Evolutionary conservation across 2,113 vertebrate species (phyloP), one percentile per base, ranked within the genome.

Genomic region (Numida meleagris): DNA sequence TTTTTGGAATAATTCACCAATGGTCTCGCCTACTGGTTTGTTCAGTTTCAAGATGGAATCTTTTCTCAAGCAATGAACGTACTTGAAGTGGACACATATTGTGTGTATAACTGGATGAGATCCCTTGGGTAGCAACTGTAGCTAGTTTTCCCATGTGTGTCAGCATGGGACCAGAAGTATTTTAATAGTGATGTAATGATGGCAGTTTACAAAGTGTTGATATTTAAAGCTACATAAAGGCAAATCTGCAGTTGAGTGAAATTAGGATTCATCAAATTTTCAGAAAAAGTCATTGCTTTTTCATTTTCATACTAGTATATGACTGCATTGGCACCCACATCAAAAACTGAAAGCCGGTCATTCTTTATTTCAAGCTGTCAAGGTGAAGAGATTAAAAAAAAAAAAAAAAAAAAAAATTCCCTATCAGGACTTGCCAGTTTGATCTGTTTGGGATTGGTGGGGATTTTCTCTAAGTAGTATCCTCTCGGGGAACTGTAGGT

Each of bases 311-410:
- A 82, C 45, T 5, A 57, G 8, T 72, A 45, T 84, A 42, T 50
- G 36, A 43, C 33, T 66, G 6, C 50, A 63, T 63, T 76, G 45
- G 17, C 53, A 82, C 43, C 27, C 78, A 62, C 53, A 93, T 82
- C 6, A 79, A 86, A 76, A 88, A 21, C 29, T 40, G 18, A 68
- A 25, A 79, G 78, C 80, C 40, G 89, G n/a, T 87, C 23, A 18
- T 61, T 58, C 31, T 78, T 86, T 94, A 36, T 94, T 94, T 33
- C 53, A 77, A 33, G 17, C 36, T 95, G 50, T 53, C n/a, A 94
- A 18, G 46, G 82, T 77, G 73, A 86, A 90, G 31, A 82, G 19
- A 93, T 85, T 53, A 31, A 15, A 33, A 18, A 33, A 55, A 31
- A 5, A 55, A 57, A 57, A 18, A 4, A 33, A 57, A 31, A 45